Conservation (phyloP, 2,113 vertebrate species). For the Sinocyclocheilus rhinocerous region DNA sequence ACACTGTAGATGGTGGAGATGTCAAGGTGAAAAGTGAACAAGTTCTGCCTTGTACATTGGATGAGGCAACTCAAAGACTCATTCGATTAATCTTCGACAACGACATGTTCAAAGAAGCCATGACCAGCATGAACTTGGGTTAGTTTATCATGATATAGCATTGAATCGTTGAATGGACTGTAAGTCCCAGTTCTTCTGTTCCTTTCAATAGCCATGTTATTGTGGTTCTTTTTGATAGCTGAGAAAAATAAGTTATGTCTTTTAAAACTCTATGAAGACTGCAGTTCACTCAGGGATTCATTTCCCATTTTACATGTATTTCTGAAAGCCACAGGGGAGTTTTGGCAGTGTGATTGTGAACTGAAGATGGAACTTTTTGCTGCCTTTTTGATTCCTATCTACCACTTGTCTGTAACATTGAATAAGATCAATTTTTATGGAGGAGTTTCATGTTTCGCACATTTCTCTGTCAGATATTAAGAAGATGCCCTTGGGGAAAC, state of each 20-base stretch:
- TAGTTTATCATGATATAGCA: slow-evolving; percentile 35
- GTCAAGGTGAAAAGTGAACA: slow-evolving; percentile 44
- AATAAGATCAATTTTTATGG: not conserved
- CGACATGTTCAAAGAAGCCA: slow-evolving; percentile 89
- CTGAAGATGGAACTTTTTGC: not conserved
- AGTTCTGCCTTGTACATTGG: slow-evolving; percentile 77
- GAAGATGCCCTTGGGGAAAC: slow-evolving; percentile 93
- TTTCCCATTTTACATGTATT: not conserved
- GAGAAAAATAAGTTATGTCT: not conserved
- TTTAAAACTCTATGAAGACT: not conserved
- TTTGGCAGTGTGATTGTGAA: not conserved
- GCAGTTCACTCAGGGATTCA: not conserved
- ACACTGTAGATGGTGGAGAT: slow-evolving; percentile 64
- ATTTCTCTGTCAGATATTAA: slow-evolving; percentile 81
- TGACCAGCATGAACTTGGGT: slow-evolving; percentile 92
- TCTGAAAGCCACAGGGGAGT: not conserved
- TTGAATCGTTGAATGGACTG: not conserved
- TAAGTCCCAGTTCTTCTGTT: not conserved
- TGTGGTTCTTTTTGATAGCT: not conserved
- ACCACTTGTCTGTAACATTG: not conserved
- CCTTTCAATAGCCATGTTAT: not conserved
- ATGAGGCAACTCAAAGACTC: slow-evolving; percentile 79
- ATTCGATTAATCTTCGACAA: slow-evolving; percentile 89
- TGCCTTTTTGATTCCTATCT: not conserved
- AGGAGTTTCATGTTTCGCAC: not conserved